Evolutionary conservation across 2,113 vertebrate species (phyloP), one percentile per base, ranked within the genome.

Genomic region (Amia ocellicauda): DNA sequence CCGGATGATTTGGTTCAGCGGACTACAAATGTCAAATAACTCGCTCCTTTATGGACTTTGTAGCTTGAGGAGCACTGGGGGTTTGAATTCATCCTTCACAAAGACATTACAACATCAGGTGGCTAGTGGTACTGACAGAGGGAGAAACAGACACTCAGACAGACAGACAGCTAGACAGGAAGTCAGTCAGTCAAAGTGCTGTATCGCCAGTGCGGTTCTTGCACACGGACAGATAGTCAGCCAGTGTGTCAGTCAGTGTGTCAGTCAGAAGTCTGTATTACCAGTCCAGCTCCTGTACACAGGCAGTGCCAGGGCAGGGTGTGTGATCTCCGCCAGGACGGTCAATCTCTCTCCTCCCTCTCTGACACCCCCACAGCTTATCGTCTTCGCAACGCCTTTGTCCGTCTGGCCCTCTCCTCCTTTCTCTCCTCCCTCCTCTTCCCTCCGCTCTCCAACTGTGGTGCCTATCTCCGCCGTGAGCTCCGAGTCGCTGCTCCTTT

Each of bases 211-310:
- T n/a, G n/a, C n/a, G n/a, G n/a, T n/a, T n/a, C n/a, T 10, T 29
- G n/a, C 29, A n/a, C 13, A 31, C 14, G 9, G 16, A 17, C 23
- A 3, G 53, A 56, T 16, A 31, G 5, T 19, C 16, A 56, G 13
- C 24, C 23, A 53, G 2, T 16, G 27, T 13, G 27, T 13, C 22
- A 53, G 23, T 53, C 27, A 52, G 10, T 13, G 7, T 52, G 11
- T n/a, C 45, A 49, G 45, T 19, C 17, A 17, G 24, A 14, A 31
- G 27, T 3, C 29, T 19, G 5, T 29, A 2, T 71, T 63, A 88
- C 86, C 88, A 73, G 77, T 88, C 88, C 88, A 90, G 9, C 73
- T 85, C 17, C 79, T 67, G 58, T 88, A 83, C 22, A 78, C 80
- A 50, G 86, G 85, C 67, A 87, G 66, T 36, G 61, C 55, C 47